Evolutionary conservation across 2,113 vertebrate species (phyloP).

Genomic region (Leucoraja erinaceus): DNA sequence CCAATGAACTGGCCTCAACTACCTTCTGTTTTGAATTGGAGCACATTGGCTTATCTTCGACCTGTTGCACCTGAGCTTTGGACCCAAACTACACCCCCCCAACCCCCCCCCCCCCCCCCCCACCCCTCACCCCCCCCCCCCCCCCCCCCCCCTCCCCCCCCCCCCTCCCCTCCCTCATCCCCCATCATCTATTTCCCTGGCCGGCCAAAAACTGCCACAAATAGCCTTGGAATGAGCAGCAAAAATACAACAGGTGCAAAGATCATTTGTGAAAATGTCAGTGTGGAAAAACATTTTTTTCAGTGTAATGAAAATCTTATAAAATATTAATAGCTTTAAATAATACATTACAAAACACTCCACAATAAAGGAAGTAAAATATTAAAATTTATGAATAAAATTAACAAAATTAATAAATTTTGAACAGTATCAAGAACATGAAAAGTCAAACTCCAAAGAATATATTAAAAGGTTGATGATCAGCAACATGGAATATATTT

Average conservation of each 20-base stretch:
- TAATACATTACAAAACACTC: slow-evolving; percentile 9
- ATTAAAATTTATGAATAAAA: slow-evolving; percentile 20
- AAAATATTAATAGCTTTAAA: slow-evolving; percentile 28
- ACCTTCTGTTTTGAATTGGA: too few species aligned
- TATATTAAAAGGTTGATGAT: not conserved
- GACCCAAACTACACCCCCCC: not conserved
- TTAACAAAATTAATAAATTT: too few species aligned
- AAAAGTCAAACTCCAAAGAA: not conserved
- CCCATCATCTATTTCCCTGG: too few species aligned
- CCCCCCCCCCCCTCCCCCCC: too few species aligned
- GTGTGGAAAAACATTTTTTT: not conserved
- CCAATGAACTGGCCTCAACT: too few species aligned
- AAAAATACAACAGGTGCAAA: not conserved
- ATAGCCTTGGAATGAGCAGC: not conserved
- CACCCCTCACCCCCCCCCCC: not conserved
- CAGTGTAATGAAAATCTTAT: slow-evolving; percentile 11
- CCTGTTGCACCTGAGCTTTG: not conserved
- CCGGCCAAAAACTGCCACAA: too few species aligned
- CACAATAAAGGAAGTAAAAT: not conserved
- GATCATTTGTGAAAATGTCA: not conserved
- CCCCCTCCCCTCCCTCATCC: not conserved
- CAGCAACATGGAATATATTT: not conserved
- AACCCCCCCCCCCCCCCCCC: too few species aligned
- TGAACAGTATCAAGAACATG: not conserved
- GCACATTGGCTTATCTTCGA: not conserved